Percentiles rank a stretch among this genome's conserved stretches.
These are phyloP conservation scores for Actinia equina DNA, from an alignment of 64 coral and sea anemone species.

Conservation along the genomic window DNA sequence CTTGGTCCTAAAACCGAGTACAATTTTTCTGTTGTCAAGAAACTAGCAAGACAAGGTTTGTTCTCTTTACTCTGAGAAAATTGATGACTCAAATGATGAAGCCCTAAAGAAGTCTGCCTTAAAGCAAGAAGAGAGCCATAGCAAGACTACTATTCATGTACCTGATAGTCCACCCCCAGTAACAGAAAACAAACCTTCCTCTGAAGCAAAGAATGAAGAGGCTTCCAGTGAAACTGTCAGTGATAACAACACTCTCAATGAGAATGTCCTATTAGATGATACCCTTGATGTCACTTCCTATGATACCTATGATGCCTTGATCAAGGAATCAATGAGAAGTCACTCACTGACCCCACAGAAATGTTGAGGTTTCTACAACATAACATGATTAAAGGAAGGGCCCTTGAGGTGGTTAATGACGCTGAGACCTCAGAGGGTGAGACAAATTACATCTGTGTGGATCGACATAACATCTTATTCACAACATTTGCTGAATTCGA, in stretches of 20 bases:
- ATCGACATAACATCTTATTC: constrained; percentile 9
- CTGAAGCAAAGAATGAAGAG: background rate
- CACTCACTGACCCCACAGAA: constrained; percentile 40
- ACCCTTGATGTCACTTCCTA: background rate
- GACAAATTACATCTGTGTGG: constrained; percentile 54
- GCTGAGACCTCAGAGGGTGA: constrained; percentile 34
- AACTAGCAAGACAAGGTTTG: constrained; percentile 62
- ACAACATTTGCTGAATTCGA: constrained; percentile 54
- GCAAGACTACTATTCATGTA: background rate
- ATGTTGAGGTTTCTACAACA: constrained; percentile 55
- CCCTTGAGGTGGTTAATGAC: constrained; percentile 35
- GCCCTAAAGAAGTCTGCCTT: background rate
- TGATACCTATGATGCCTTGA: background rate
- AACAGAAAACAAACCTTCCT: background rate
- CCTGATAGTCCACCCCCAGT: background rate
- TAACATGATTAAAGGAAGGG: constrained; percentile 39
- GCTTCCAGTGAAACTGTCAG: background rate
- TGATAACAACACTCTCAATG: background rate
- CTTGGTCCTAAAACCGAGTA: constrained; percentile 45
- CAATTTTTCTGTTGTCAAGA: constrained; percentile 76
- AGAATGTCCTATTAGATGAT: background rate
- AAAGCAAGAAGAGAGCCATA: background rate
- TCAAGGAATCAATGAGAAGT: background rate
- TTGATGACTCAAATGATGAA: background rate
- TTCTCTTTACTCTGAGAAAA: constrained; percentile 43